Base-by-base conservation (phyloP, 2,797 vertebrate genomes). In the Adrianichthys oophorus region DNA sequence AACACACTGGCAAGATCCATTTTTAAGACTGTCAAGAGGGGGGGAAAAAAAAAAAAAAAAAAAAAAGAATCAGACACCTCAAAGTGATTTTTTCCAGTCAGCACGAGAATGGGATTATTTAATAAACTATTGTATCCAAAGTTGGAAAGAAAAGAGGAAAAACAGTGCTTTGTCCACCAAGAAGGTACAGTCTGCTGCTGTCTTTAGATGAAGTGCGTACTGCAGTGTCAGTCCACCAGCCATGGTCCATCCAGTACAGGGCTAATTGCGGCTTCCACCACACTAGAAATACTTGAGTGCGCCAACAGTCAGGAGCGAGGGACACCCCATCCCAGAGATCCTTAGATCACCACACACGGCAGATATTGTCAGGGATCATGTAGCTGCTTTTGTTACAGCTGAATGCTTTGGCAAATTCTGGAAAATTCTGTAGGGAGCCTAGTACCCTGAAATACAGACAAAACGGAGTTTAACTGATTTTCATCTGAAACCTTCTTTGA, bases 381-480 rank as follows among this genome's bases (percentile, higher is more conserved):
- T 89, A 86, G 74, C 91, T 87, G 17, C 84, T 85, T 17, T 88
- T 88, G 68, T 60, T 89, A 88, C 97, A 99, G 4, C 85, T 87
- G 78, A 96, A 98, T 24, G 93, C 95, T 89, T 95, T 93, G 68
- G 95, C 91, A 82, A 99, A 99, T 80, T 96, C 95, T 0, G 87
- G 93, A 7, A 95, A 96, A 83, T 98, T 99, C 84, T 98, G 96
- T 72, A 99, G 83, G 14, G 95, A 95, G 41, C 96, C 97, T 17
- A 99, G 87, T 40, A 99, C 96, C 90, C 97, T 99, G 85, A 56
- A 24, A 29, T 18, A 64, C 15, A 78, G 0, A 56, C n/a, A 6
- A 47, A 46, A 64, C 15, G 4, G n/a, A 41, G 37, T 44, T 59
- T 13, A 57, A 70, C 24, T 17, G 19, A 62, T 13, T 3, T 15